These are phyloP conservation scores for Ylistrum balloti DNA, from an alignment of 1,140 invertebrate genomes.

Conservation along the genomic window DNA sequence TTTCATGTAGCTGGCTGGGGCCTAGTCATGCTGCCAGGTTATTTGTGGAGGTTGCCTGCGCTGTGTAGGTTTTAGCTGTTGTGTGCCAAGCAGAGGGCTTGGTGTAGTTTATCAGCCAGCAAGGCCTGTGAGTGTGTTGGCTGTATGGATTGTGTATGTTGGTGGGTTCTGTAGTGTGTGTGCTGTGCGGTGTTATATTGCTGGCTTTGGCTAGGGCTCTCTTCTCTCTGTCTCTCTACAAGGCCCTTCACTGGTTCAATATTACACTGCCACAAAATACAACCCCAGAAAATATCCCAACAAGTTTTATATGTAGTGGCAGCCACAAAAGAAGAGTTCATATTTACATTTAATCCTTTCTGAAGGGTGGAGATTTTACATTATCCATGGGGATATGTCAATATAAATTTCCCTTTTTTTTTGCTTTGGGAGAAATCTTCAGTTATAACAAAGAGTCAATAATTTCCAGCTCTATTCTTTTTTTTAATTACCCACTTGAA, in stretches of 20 bases:
- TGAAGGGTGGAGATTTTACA: not conserved
- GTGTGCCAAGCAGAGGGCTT: slow-evolving; percentile 36
- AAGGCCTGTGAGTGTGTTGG: slow-evolving; percentile 15
- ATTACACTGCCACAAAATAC: slow-evolving; percentile 21
- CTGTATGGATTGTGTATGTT: slow-evolving; percentile 33
- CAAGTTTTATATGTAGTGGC: slow-evolving; percentile 39
- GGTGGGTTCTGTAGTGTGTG: slow-evolving; percentile 6
- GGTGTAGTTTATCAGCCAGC: slow-evolving; percentile 32
- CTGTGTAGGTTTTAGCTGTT: slow-evolving; percentile 38
- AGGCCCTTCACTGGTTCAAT: slow-evolving; percentile 13
- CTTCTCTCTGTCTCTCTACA: not conserved
- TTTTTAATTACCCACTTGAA: too few relatives aligned
- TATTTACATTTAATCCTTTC: slow-evolving; percentile 7
- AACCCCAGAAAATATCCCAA: slow-evolving; percentile 32
- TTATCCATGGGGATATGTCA: not conserved
- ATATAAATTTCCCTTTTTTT: not conserved
- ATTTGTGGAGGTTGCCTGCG: slow-evolving; percentile 31
- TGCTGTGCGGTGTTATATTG: slow-evolving; percentile 13
- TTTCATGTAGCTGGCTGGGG: slow-evolving; percentile 37
- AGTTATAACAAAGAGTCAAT: not conserved
- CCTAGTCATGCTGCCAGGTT: slow-evolving; percentile 37
- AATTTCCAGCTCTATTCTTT: not conserved
- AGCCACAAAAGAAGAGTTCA: slow-evolving; percentile 34
- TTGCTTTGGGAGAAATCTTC: not conserved
- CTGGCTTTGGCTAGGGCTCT: not conserved